Evolutionary conservation across 2,888 invertebrate genomes (phyloP).

Genomic region (Hipparchia sbordonii): DNA sequence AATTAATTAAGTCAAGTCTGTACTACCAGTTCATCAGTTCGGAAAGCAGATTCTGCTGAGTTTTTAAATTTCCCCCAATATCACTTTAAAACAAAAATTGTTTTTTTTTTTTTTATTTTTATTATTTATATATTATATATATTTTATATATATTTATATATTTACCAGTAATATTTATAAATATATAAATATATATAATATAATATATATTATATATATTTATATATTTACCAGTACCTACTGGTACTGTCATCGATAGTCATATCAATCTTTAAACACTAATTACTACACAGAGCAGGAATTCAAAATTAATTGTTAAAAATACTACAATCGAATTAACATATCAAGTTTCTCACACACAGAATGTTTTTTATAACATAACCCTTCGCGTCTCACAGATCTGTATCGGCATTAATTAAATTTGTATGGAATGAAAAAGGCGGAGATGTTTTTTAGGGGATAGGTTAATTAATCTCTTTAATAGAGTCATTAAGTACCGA

Average conservation of each 20-base stretch:
- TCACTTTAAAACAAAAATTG: no score
- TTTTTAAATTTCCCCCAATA: no score
- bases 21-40: no score
- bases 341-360: constrained; percentile 45
- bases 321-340: constrained; percentile 36
- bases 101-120: no score
- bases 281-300: neutral
- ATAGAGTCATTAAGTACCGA: constrained; percentile 79
- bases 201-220: no score
- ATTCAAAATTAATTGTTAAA: neutral
- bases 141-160: no score
- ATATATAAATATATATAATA: no score
- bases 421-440: constrained; percentile 72
- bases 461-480: constrained; percentile 78
- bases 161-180: no score
- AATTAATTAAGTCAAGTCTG: no score
- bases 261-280: neutral
- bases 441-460: constrained; percentile 66
- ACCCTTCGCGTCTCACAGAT: constrained; percentile 51
- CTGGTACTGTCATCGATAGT: neutral
- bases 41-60: no score
- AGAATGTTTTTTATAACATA: constrained; percentile 41
- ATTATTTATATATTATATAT: no score
- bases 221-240: no score
- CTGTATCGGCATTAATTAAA: constrained; percentile 77